Conservation (phyloP, 2,113 vertebrate genomes). For the Mustela nigripes region DNA sequence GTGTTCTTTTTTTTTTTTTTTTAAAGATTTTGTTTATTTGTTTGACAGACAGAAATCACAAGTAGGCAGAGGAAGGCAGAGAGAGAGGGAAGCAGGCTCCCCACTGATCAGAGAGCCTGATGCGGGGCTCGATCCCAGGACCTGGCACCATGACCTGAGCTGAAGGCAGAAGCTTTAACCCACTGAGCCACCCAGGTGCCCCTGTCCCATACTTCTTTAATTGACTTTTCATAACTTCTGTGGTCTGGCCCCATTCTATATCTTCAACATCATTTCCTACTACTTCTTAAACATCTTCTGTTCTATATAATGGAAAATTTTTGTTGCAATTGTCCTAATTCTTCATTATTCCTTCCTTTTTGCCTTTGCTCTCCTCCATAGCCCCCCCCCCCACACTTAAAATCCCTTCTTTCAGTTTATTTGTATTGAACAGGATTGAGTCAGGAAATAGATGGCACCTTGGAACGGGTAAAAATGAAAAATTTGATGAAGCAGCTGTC, state of each 20-base stretch:
- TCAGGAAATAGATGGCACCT: not conserved
- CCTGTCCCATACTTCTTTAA: not conserved
- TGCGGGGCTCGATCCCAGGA: too few relatives aligned
- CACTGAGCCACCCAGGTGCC: too few relatives aligned
- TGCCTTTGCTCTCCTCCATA: not conserved
- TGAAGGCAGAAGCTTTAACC: too few relatives aligned
- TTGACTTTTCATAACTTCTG: not conserved
- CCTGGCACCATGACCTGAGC: too few relatives aligned
- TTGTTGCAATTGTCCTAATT: not conserved
- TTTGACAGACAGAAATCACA: too few relatives aligned
- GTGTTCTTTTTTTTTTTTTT: not conserved
- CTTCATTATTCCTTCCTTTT: constrained; percentile 22
- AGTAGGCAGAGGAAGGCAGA: too few relatives aligned
- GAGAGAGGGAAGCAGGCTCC: too few relatives aligned
- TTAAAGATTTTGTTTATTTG: too few relatives aligned
- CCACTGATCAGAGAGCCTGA: too few relatives aligned
- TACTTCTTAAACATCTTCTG: not conserved
- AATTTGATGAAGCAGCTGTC: constrained; percentile 4
- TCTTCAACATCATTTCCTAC: not conserved
- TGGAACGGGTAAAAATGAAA: not conserved
- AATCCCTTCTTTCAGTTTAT: constrained; percentile 2
- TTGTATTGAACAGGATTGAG: not conserved
- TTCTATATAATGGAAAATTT: constrained; percentile 1
- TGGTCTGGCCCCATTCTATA: not conserved
- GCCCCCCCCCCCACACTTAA: not conserved